A percentile compares a stretch with the other conserved stretches of the same genome.
These are phyloP conservation scores for Cichladusa arquata DNA, from an alignment of 2,113 vertebrate genomes.

Conservation along the genomic window DNA sequence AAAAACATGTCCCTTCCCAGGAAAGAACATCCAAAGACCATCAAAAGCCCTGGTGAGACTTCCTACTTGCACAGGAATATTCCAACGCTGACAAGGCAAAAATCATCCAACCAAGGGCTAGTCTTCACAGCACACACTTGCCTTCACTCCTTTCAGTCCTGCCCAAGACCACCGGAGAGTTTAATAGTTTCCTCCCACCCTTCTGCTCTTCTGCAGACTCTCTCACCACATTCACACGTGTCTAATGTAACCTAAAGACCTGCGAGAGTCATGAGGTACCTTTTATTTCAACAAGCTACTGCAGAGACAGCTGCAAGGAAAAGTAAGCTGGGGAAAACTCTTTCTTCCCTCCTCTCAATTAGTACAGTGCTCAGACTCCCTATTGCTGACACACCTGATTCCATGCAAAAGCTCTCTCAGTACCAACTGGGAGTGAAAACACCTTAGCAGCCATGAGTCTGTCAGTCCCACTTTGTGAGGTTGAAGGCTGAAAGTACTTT, in stretches of 20 bases:
- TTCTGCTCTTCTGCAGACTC: not conserved
- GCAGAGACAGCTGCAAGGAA: not conserved
- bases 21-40: not conserved
- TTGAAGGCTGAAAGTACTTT: not conserved
- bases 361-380: not conserved
- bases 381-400: not conserved
- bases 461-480: not conserved
- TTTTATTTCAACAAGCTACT: not conserved
- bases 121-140: not conserved
- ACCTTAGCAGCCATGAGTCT: not conserved
- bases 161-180: not conserved
- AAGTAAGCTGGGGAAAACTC: not conserved
- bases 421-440: not conserved
- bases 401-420: not conserved
- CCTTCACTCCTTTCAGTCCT: not conserved
- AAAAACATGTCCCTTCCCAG: not conserved
- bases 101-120: not conserved
- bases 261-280: fast-evolving
- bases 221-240: not conserved
- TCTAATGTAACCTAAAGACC: not conserved
- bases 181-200: not conserved
- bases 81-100: not conserved
- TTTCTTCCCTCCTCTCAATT: not conserved
- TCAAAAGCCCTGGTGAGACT: not conserved
- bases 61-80: not conserved